A percentile compares a stretch with the other conserved stretches of the same genome.
Conservation (phyloP, 2,113 vertebrate genomes). For the Boulengeromyrus knoepffleri region DNA sequence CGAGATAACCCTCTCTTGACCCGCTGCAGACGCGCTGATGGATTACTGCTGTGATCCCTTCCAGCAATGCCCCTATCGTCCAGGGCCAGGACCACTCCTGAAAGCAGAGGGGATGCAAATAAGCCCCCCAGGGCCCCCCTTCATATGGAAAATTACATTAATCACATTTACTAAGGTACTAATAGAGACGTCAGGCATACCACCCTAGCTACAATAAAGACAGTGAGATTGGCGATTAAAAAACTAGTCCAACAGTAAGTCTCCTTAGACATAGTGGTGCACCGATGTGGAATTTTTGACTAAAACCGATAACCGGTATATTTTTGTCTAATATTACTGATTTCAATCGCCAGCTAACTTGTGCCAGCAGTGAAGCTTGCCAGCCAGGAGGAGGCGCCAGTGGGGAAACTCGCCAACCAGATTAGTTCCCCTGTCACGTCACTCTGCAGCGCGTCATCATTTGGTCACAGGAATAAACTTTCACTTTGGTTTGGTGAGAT, state of each 20-base stretch:
- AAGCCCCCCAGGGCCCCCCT: not conserved
- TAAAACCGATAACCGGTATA: not conserved
- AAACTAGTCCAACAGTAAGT: not conserved
- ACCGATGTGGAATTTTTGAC: not conserved
- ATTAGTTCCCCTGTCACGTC: not conserved
- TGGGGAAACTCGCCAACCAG: not conserved
- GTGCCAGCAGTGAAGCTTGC: not conserved
- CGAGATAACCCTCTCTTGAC: conserved; percentile 30
- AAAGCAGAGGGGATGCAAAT: not conserved
- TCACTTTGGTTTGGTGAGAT: not conserved
- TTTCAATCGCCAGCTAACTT: not conserved
- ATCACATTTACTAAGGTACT: not conserved
- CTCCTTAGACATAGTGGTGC: not conserved
- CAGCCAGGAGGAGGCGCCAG: not conserved
- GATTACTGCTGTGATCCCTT: conserved; percentile 20
- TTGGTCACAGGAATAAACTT: not conserved
- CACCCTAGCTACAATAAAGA: not conserved
- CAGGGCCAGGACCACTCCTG: not conserved
- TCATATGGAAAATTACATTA: not conserved
- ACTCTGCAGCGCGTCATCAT: not conserved
- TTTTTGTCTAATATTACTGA: not conserved
- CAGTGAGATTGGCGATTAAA: not conserved
- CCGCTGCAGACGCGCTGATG: conserved; percentile 29
- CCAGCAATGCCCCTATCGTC: not conserved
- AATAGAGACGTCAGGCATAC: not conserved